Percentiles rank a stretch among this genome's conserved stretches.
These are phyloP conservation scores for Brachylomia viminalis DNA, from an alignment of 2,888 invertebrate genomes.

Conservation along the genomic window DNA sequence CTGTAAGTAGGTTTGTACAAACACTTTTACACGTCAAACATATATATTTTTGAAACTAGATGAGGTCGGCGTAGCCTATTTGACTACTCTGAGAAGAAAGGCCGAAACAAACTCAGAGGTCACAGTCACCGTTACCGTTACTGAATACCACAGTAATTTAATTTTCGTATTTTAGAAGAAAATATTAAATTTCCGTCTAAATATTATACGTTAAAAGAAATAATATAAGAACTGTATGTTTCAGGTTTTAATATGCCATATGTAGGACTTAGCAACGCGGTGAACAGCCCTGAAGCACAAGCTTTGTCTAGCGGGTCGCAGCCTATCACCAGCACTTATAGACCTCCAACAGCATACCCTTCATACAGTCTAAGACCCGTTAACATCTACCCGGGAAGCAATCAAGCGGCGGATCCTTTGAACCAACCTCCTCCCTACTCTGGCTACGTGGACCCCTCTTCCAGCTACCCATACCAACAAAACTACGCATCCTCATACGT, in stretches of 20 bases:
- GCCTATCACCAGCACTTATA: slow-evolving; percentile 38
- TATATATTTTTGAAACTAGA: too few species aligned
- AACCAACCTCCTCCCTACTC: slow-evolving; percentile 23
- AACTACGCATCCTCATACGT: slow-evolving; percentile 39
- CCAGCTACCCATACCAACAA: slow-evolving; percentile 39
- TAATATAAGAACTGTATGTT: background rate
- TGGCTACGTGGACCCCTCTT: slow-evolving; percentile 23
- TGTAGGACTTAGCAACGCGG: slow-evolving; percentile 1
- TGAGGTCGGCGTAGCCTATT: too few species aligned
- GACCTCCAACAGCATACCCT: slow-evolving; percentile 27
- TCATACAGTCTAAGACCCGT: slow-evolving; percentile 42
- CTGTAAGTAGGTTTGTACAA: too few species aligned
- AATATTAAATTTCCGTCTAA: background rate
- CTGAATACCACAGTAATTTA: background rate
- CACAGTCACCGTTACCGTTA: too few species aligned
- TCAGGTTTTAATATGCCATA: slow-evolving; percentile 33
- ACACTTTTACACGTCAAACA: too few species aligned
- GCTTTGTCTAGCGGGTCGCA: slow-evolving; percentile 9
- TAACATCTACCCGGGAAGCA: slow-evolving; percentile 36
- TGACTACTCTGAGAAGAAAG: too few species aligned
- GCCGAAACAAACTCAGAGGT: too few species aligned
- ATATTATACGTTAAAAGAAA: too few species aligned
- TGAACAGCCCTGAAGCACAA: slow-evolving; percentile 4
- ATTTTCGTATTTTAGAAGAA: background rate
- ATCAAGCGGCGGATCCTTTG: slow-evolving; percentile 30